Evolutionary conservation across 2,888 invertebrate species (phyloP).

Genomic region (Leptopilina syphax): DNA sequence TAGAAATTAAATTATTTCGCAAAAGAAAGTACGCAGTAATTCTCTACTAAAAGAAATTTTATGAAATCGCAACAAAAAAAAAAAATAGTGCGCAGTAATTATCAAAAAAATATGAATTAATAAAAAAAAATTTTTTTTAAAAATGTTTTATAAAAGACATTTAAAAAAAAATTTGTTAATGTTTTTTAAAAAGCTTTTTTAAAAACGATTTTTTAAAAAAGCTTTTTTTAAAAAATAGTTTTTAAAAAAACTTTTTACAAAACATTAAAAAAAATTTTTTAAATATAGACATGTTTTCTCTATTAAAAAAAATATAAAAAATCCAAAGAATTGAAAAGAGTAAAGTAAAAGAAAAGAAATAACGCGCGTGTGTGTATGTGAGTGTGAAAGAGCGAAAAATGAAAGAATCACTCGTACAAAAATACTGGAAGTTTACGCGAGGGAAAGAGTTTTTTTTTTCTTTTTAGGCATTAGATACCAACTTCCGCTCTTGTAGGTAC

Average conservation of each 20-base stretch:
- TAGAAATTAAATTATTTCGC: too few relatives aligned
- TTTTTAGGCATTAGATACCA: slow-evolving; percentile 44
- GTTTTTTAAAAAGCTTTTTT: too few relatives aligned
- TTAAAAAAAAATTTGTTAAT: too few relatives aligned
- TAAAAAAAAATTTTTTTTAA: too few relatives aligned
- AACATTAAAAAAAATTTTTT: too few relatives aligned
- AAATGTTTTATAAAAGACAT: too few relatives aligned
- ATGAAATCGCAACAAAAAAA: background rate
- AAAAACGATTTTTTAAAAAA: too few relatives aligned
- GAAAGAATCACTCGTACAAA: slow-evolving; percentile 63
- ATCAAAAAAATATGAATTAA: too few relatives aligned
- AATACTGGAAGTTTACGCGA: slow-evolving; percentile 71
- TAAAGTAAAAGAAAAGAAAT: slow-evolving; percentile 56
- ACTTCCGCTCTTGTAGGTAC: slow-evolving; percentile 23
- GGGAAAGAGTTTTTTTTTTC: slow-evolving; percentile 53
- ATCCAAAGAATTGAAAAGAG: slow-evolving; percentile 51
- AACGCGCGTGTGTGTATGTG: slow-evolving; percentile 25
- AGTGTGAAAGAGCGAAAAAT: slow-evolving; percentile 45
- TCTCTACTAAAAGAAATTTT: slow-evolving; percentile 48
- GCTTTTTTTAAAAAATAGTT: too few relatives aligned
- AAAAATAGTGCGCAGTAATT: background rate
- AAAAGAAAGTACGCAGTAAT: background rate
- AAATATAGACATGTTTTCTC: too few relatives aligned
- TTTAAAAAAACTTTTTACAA: too few relatives aligned
- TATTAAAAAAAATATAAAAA: slow-evolving; percentile 45